Evolutionary conservation across 2,888 invertebrate genomes (phyloP).

Genomic region (Lobophora halterata): DNA sequence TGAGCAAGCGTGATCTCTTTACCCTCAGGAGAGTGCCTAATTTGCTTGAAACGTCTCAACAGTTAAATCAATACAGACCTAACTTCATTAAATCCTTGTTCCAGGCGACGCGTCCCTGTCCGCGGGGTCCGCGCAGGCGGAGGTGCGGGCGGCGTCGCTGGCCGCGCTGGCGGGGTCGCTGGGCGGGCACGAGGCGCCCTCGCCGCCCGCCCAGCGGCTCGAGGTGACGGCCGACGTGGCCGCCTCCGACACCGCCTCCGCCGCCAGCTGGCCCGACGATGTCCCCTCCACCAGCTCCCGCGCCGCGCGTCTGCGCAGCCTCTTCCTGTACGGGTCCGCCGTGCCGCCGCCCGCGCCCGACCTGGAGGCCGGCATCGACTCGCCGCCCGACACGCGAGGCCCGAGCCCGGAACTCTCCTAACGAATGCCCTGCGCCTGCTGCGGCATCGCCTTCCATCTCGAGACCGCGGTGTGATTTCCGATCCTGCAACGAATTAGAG

Average conservation of each 20-base stretch:
- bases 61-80: no score
- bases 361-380: constrained; percentile 25
- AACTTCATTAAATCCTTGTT: neutral
- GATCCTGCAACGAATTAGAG: constrained; percentile 9
- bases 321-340: constrained; percentile 69
- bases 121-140: constrained; percentile 60
- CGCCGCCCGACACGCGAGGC: neutral
- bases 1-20: no score
- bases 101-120: constrained; percentile 73
- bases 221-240: constrained; percentile 64
- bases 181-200: constrained; percentile 54
- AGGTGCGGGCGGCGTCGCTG: constrained; percentile 64
- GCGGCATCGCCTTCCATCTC: neutral
- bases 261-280: constrained; percentile 59
- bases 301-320: constrained; percentile 55
- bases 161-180: constrained; percentile 72
- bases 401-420: constrained; percentile 7
- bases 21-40: no score
- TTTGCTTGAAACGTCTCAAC: no score
- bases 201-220: constrained; percentile 53
- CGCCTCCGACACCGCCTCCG: constrained; percentile 52
- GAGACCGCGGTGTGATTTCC: constrained; percentile 1
- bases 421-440: constrained; percentile 2
- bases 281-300: constrained; percentile 58
- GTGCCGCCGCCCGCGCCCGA: constrained; percentile 55